Conservation (phyloP, 2,888 invertebrate genomes). For the Leptinotarsa tumamoca region DNA sequence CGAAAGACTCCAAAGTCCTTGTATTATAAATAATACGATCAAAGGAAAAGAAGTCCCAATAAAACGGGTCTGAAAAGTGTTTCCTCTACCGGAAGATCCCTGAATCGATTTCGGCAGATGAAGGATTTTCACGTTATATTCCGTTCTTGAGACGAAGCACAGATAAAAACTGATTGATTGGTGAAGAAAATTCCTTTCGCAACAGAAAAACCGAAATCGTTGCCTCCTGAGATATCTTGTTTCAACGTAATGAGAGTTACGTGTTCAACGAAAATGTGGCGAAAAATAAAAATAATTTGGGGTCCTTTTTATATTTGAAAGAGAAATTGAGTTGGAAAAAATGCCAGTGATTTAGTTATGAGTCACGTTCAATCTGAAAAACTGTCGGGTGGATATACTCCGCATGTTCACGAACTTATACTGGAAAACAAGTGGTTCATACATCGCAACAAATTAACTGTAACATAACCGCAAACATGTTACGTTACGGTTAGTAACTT, state of each 20-base stretch:
- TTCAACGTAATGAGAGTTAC: neutral
- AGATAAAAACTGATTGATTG: conserved; percentile 38
- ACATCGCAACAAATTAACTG: too few relatives aligned
- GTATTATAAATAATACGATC: conserved; percentile 24
- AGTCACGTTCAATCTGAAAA: neutral
- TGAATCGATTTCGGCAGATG: conserved; percentile 35
- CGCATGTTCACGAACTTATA: too few relatives aligned
- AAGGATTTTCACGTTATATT: conserved; percentile 34
- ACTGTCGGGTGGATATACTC: neutral
- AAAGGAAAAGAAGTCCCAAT: conserved; percentile 25
- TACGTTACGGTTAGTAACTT: too few relatives aligned
- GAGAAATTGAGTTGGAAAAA: neutral
- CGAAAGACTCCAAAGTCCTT: neutral
- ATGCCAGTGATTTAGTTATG: neutral
- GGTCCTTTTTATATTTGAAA: neutral
- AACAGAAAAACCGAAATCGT: conserved; percentile 4
- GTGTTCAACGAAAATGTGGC: neutral
- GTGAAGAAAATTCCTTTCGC: conserved; percentile 14
- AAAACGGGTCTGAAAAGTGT: conserved; percentile 28
- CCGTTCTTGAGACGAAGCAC: conserved; percentile 34
- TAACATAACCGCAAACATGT: too few relatives aligned
- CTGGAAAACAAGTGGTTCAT: too few relatives aligned
- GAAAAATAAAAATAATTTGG: neutral
- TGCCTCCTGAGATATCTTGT: neutral
- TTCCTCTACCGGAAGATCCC: conserved; percentile 34